Evolutionary conservation across 2,888 invertebrate genomes (phyloP).

Genomic region (Pseudococcus longispinus): DNA sequence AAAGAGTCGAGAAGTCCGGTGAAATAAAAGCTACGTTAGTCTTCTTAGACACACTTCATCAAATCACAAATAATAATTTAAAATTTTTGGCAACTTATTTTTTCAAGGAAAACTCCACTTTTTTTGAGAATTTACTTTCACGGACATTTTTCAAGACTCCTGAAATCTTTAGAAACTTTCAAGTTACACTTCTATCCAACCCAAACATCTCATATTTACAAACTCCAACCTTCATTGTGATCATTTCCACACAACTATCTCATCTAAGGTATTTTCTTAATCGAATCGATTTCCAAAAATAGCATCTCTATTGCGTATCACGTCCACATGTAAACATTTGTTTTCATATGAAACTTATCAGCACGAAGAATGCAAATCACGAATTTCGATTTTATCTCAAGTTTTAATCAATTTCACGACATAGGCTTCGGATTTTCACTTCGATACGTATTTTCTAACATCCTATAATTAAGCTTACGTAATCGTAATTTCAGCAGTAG

Average conservation of each 20-base stretch:
- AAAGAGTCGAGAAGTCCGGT: background rate
- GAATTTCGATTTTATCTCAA: background rate
- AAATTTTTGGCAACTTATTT: too few relatives aligned
- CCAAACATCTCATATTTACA: background rate
- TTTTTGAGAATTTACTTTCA: too few relatives aligned
- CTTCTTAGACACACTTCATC: background rate
- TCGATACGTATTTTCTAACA: background rate
- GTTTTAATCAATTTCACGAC: constrained; percentile 21
- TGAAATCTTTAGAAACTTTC: too few relatives aligned
- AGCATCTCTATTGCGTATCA: background rate
- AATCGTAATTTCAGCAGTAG: constrained; percentile 8
- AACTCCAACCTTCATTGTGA: background rate
- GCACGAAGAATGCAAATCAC: constrained; percentile 9
- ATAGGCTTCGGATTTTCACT: background rate
- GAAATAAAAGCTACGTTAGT: background rate
- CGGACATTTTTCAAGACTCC: too few relatives aligned
- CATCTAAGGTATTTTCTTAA: background rate
- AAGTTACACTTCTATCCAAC: background rate
- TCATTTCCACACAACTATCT: background rate
- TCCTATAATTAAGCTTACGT: background rate
- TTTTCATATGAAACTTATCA: constrained; percentile 12
- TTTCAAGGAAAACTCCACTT: too few relatives aligned
- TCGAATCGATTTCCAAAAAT: background rate
- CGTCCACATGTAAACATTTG: background rate
- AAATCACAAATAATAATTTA: background rate